These are phyloP conservation scores for Ochropleura plecta DNA, from an alignment of 2,888 invertebrate genomes.

Conservation along the genomic window DNA sequence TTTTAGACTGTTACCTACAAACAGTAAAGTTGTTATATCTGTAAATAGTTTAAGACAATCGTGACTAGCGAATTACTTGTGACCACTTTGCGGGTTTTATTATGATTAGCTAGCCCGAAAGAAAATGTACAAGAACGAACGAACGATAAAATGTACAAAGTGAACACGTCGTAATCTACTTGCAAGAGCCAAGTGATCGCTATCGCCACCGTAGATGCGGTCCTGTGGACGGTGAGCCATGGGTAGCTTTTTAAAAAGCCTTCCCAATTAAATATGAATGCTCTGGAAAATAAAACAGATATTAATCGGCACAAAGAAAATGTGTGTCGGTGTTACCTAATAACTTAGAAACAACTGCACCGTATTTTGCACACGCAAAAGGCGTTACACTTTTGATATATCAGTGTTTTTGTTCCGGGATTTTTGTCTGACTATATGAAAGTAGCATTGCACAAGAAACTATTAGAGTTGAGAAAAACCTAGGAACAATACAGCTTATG, in stretches of 20 bases:
- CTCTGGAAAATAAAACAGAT: not conserved
- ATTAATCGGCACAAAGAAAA: slow-evolving; percentile 10
- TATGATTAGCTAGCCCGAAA: not conserved
- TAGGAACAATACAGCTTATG: not conserved
- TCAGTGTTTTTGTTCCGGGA: slow-evolving; percentile 31
- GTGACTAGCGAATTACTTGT: slow-evolving; percentile 39
- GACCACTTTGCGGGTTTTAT: slow-evolving; percentile 9
- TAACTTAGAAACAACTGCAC: slow-evolving; percentile 31
- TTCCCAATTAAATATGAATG: not conserved
- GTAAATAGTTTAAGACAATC: slow-evolving; percentile 20
- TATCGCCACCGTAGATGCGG: too few relatives aligned
- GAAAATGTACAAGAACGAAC: not conserved
- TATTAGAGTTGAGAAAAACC: not conserved
- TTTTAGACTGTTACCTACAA: slow-evolving; percentile 47
- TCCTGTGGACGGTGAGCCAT: too few relatives aligned
- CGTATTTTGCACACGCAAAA: slow-evolving; percentile 36
- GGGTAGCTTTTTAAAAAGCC: too few relatives aligned
- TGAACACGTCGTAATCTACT: not conserved
- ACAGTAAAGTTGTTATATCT: slow-evolving; percentile 33
- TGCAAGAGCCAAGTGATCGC: not conserved
- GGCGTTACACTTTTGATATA: slow-evolving; percentile 33
- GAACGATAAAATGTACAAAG: not conserved
- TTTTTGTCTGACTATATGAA: not conserved
- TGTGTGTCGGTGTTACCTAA: slow-evolving; percentile 34
- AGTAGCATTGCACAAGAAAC: slow-evolving; percentile 6